Conservation (phyloP, 2,113 vertebrate genomes). For the Poecilia latipinna region DNA sequence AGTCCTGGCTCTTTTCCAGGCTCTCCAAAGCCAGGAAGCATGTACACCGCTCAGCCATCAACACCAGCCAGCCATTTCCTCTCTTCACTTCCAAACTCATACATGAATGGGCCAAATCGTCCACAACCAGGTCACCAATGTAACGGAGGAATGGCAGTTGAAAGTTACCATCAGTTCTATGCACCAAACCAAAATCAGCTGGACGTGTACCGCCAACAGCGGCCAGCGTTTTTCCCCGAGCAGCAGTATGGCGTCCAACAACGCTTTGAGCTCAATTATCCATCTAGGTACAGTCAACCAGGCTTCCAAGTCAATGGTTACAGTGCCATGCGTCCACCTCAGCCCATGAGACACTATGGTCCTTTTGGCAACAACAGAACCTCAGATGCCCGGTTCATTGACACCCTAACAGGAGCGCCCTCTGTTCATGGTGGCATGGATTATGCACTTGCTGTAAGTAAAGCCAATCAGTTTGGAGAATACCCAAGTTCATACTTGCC, state of each 20-base stretch:
- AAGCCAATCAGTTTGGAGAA: conserved; percentile 82
- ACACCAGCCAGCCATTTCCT: conserved; percentile 82
- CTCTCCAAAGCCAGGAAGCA: conserved; percentile 79
- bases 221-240: conserved; percentile 85
- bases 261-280: conserved; percentile 85
- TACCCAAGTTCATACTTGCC: conserved; percentile 80
- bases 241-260: conserved; percentile 85
- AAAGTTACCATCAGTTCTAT: conserved; percentile 86
- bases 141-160: conserved; percentile 86
- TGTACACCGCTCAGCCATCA: conserved; percentile 82
- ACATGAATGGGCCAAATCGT: conserved; percentile 86
- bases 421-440: conserved; percentile 77
- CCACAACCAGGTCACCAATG: conserved; percentile 88
- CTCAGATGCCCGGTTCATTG: conserved; percentile 82
- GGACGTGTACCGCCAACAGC: conserved; percentile 87
- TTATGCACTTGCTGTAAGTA: conserved; percentile 80
- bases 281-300: conserved; percentile 86
- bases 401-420: conserved; percentile 80
- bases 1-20: conserved; percentile 80
- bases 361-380: conserved; percentile 79
- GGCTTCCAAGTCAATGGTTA: conserved; percentile 87
- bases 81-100: conserved; percentile 82
- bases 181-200: conserved; percentile 86
- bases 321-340: conserved; percentile 80
- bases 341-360: conserved; percentile 80